Percentiles rank a stretch among this genome's conserved stretches.
Evolutionary conservation across 2,113 vertebrate species (phyloP).

Genomic region (Corythaixoides concolor): DNA sequence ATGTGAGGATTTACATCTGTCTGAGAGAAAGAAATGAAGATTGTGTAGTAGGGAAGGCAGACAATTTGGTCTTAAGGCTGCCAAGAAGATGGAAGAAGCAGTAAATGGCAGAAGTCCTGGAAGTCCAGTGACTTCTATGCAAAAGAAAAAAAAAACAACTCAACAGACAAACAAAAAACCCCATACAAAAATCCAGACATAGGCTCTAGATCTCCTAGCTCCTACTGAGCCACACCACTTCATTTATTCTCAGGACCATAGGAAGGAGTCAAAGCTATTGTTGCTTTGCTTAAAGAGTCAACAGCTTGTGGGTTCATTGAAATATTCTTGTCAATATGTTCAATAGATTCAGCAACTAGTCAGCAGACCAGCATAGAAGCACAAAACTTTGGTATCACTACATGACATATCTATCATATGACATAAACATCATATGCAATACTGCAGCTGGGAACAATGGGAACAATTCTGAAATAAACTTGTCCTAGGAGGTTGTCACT

Average conservation of each 20-base stretch:
- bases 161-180: background rate
- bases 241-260: background rate
- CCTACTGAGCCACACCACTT: background rate
- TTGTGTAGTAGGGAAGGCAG: background rate
- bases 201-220: background rate
- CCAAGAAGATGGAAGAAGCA: background rate
- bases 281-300: background rate
- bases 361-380: background rate
- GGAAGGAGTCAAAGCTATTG: background rate
- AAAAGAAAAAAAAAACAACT: rapidly evolving
- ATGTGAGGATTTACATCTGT: background rate
- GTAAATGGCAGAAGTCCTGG: background rate
- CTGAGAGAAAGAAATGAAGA: background rate
- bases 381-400: background rate
- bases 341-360: background rate
- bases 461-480: background rate
- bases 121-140: background rate
- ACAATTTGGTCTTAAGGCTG: background rate
- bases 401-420: background rate
- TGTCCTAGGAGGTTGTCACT: background rate
- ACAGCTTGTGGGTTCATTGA: background rate
- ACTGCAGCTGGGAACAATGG: background rate
- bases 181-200: background rate
- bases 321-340: background rate
- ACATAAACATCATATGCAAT: background rate